phyloP scores from a whole-genome alignment of 2,113 vertebrate genomes.

The Heterotilapia buettikoferi region DNA sequence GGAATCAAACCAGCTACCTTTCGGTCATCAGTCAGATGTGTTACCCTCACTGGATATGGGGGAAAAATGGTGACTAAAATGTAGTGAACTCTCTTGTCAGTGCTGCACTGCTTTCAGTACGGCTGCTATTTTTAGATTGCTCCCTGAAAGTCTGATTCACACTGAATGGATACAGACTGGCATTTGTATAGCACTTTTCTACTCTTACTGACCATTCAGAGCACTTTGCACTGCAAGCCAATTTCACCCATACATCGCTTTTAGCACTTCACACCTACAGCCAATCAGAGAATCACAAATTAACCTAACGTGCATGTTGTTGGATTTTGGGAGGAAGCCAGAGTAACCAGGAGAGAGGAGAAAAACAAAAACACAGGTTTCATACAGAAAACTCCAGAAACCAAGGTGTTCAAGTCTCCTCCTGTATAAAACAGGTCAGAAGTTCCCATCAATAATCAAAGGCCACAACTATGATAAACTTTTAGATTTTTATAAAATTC shows the following conservation, averaged over 20 bases:
- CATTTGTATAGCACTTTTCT: background rate
- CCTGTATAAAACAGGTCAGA: rapidly evolving
- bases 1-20: background rate
- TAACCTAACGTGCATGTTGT: rapidly evolving
- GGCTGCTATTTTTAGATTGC: background rate
- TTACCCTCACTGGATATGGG: background rate
- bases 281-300: background rate
- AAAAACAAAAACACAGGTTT: background rate
- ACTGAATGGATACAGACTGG: background rate
- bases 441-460: background rate
- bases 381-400: background rate
- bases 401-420: rapidly evolving
- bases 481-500: background rate
- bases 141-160: background rate
- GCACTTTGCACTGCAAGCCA: background rate
- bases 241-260: background rate
- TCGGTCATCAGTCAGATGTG: background rate
- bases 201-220: background rate
- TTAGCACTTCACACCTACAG: background rate
- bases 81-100: background rate
- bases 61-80: background rate
- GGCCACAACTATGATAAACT: background rate
- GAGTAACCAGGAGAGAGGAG: background rate
- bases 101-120: background rate
- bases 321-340: background rate